Evolutionary conservation across 2,113 vertebrate species (phyloP).

Genomic region (Sinocyclocheilus anshuiensis): DNA sequence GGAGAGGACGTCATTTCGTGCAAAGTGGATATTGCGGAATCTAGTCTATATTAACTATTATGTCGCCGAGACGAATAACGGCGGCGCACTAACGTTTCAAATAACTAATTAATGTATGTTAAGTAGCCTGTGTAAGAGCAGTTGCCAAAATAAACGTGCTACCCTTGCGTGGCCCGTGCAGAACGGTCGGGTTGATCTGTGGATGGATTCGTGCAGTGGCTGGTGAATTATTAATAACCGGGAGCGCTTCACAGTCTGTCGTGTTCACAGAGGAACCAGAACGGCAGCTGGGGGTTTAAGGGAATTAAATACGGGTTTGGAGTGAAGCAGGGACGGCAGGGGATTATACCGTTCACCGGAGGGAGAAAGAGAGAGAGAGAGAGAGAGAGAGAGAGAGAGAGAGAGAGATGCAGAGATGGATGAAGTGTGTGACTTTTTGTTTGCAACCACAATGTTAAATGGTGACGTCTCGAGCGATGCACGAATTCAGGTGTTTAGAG

Average conservation of each 20-base stretch:
- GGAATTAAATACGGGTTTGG: constrained; percentile 82
- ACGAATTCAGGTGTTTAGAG: background rate
- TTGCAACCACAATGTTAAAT: constrained; percentile 49
- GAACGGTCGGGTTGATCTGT: constrained; percentile 58
- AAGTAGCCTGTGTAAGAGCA: background rate
- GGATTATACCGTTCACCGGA: constrained; percentile 76
- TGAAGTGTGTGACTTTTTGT: constrained; percentile 25
- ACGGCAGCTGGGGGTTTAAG: constrained; percentile 81
- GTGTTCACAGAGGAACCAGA: constrained; percentile 75
- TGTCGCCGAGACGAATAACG: background rate
- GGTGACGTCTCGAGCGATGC: background rate
- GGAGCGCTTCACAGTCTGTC: constrained; percentile 77
- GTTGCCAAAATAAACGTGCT: constrained; percentile 37
- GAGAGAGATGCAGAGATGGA: constrained; percentile 54
- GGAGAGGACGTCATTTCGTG: constrained; percentile 51
- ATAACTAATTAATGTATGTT: background rate
- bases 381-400: constrained; percentile 58
- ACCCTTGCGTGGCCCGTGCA: constrained; percentile 13
- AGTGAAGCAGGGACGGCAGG: constrained; percentile 76
- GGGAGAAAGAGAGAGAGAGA: constrained; percentile 42
- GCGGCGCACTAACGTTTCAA: constrained; percentile 17
- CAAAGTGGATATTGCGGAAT: constrained; percentile 19
- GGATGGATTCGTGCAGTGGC: constrained; percentile 66
- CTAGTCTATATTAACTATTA: background rate
- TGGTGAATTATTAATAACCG: constrained; percentile 83